Conservation (phyloP, 2,113 vertebrate species). For the Centropus unirufus region DNA sequence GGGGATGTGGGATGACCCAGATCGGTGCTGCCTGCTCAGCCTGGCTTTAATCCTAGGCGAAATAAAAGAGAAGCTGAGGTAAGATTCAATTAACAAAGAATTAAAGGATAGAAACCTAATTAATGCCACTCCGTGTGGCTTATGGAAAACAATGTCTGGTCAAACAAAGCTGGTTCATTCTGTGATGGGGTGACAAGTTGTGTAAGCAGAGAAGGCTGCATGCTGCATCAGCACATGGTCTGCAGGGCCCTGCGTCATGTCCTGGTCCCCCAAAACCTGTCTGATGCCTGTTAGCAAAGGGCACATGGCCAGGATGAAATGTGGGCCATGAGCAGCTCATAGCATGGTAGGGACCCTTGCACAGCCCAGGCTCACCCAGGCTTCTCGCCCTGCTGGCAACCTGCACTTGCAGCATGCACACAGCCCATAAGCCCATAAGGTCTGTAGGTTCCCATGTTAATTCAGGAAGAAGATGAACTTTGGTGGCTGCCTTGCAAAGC, state of each 20-base stretch:
- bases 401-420: background rate
- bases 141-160: background rate
- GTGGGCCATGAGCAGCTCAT: background rate
- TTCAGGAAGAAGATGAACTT: background rate
- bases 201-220: rapidly evolving
- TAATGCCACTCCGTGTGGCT: background rate
- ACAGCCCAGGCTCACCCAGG: background rate
- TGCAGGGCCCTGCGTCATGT: rapidly evolving
- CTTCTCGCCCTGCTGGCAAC: background rate
- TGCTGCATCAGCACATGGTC: rapidly evolving
- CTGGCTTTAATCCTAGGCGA: conserved; percentile 1
- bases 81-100: conserved; percentile 62
- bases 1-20: background rate
- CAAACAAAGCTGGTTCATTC: background rate
- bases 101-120: conserved; percentile 60
- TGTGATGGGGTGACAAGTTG: rapidly evolving
- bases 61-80: conserved; percentile 12
- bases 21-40: background rate
- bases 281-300: background rate
- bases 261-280: background rate
- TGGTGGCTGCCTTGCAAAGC: background rate
- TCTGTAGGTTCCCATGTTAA: rapidly evolving
- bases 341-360: background rate
- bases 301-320: rapidly evolving
- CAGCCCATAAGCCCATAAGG: background rate